A percentile compares a stretch with the other conserved stretches of the same genome.
These are phyloP conservation scores for Smutsia gigantea DNA, from an alignment of 2,797 vertebrate genomes.

Conservation along the genomic window DNA sequence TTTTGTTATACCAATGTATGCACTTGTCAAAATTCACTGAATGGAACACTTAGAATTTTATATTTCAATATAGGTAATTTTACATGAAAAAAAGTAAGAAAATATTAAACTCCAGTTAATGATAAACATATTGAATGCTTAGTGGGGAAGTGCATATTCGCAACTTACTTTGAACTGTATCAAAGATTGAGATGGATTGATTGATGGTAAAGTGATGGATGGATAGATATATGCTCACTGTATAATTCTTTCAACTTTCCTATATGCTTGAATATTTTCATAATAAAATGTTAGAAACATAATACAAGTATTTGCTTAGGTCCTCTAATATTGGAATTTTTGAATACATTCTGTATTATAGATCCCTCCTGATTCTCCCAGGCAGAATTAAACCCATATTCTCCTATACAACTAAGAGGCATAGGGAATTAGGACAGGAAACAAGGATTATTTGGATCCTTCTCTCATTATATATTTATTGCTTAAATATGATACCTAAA, in stretches of 20 bases:
- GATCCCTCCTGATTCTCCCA: not conserved
- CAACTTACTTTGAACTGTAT: not conserved
- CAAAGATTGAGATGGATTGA: not conserved
- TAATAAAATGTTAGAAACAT: not conserved
- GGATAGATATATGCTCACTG: not conserved
- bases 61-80: not conserved
- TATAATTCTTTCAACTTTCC: not conserved
- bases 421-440: not conserved
- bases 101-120: not conserved
- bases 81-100: not conserved
- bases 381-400: not conserved
- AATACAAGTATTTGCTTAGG: not conserved
- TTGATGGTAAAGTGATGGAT: not conserved
- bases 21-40: not conserved
- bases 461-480: conserved; percentile 11
- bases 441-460: not conserved
- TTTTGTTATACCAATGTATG: not conserved
- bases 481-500: conserved; percentile 6
- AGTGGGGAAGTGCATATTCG: not conserved
- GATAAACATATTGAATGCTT: not conserved
- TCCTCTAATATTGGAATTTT: not conserved
- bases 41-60: not conserved
- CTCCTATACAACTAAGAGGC: not conserved
- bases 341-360: not conserved
- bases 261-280: not conserved